Percentiles rank a stretch among this genome's conserved stretches.
These are phyloP conservation scores for Heliconius sara DNA, from an alignment of 2,888 invertebrate species.

Conservation along the genomic window DNA sequence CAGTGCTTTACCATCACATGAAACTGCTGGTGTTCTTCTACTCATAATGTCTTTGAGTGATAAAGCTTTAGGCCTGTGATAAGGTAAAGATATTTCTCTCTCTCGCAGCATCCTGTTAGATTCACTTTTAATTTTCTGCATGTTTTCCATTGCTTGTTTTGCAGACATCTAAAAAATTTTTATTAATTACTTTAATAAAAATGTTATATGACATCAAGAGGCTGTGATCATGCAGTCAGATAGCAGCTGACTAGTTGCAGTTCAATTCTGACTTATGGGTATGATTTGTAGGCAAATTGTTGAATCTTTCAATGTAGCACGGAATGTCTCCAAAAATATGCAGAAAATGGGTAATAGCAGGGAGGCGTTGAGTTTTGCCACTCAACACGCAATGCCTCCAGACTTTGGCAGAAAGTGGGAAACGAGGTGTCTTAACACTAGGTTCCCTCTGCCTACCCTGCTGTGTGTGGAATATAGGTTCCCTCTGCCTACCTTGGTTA, in stretches of 20 bases:
- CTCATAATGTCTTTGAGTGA: constrained; percentile 91
- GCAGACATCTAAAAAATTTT: constrained; percentile 82
- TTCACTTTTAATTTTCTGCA: constrained; percentile 91
- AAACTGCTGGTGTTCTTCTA: constrained; percentile 67
- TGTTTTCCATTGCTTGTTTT: constrained; percentile 87
- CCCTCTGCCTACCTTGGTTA: not conserved
- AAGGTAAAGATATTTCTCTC: constrained; percentile 90
- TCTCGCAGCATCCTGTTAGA: constrained; percentile 92
- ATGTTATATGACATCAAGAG: not conserved
- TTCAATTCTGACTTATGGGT: too few species aligned
- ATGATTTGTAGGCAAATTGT: not conserved
- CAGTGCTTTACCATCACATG: constrained; percentile 73
- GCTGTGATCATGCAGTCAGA: not conserved
- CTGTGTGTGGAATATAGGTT: not conserved
- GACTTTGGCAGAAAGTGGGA: not conserved
- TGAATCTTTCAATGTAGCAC: not conserved
- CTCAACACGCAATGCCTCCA: too few species aligned
- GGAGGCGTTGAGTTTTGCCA: too few species aligned
- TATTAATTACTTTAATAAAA: not conserved
- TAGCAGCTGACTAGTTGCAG: too few species aligned
- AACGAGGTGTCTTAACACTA: not conserved
- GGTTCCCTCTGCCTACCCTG: too few species aligned
- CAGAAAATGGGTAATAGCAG: not conserved
- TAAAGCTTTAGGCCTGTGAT: constrained; percentile 92
- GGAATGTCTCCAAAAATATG: not conserved